Percentiles rank a stretch among this genome's conserved stretches.
Conservation (phyloP, 35 echinoderm and acorn worm species). For the Apostichopus californicus region DNA sequence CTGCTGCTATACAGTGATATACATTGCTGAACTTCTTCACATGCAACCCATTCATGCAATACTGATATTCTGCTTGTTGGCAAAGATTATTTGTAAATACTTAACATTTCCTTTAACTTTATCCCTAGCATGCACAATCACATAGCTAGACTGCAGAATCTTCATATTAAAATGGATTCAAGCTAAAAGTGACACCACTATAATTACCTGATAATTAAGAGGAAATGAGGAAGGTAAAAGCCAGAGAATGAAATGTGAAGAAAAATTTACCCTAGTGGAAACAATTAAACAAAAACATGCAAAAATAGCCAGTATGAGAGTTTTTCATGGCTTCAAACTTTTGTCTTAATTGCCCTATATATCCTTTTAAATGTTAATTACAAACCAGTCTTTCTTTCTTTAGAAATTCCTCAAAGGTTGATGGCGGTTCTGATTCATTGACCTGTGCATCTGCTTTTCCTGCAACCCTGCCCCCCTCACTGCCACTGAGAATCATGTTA, state of each 20-base stretch:
- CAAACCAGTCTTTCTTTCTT: constrained; percentile 42
- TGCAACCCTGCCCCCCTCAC: background rate
- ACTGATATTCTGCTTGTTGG: too few species aligned
- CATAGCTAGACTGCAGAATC: background rate
- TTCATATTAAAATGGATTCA: background rate
- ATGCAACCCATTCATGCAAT: too few species aligned
- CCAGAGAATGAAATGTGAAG: too few species aligned
- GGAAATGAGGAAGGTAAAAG: too few species aligned
- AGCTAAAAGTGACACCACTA: background rate
- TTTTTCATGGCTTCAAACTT: too few species aligned
- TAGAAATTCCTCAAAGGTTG: constrained; percentile 54
- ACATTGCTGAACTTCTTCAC: too few species aligned
- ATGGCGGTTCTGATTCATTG: constrained; percentile 12
- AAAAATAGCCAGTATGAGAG: too few species aligned
- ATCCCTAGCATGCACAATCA: background rate
- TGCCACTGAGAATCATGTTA: background rate
- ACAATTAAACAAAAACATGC: too few species aligned
- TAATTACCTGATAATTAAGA: background rate
- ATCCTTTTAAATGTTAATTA: background rate
- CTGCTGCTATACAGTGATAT: too few species aligned
- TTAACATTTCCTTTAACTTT: background rate
- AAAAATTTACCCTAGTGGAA: too few species aligned
- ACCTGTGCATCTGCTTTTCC: background rate
- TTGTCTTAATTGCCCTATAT: too few species aligned
- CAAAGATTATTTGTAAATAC: background rate